Base-by-base conservation (phyloP, 2,888 invertebrate genomes). In the Parelbella ahira region DNA sequence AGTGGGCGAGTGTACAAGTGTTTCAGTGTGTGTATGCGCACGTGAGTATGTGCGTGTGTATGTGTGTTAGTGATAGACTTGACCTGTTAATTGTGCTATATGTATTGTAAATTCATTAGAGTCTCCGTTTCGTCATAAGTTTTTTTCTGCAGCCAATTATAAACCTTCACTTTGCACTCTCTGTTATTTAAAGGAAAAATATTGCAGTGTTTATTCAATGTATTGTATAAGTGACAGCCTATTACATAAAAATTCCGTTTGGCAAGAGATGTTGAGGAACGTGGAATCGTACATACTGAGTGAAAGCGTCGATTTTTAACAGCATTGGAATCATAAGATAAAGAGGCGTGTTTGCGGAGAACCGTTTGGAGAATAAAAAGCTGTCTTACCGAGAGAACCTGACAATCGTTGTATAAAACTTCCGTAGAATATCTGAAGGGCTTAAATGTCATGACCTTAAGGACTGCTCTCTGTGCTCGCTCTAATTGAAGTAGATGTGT, bases 401-500 rank as follows among this genome's bases (percentile, higher is more conserved):
- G 20, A 9, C 23, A 23, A 2, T 29, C 29, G 10, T n/a, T 11
- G 13, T 37, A 37, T n/a, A 29, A 7, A 1, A 9, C 7, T 3
- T 7, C 23, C n/a, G 29, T 38, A 1, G 37, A 15, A 5, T 38
- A 38, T 23, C 37, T 23, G 23, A 29, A 29, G 1, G 21, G 29
- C 10, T 23, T 38, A 5, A 12, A 21, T 1, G 21, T 37, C 13
- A 37, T 37, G 2, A 37, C 37, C 1, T 37, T 28, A 2, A 37
- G 6, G 1, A 37, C n/a, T 5, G 37, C 37, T n/a, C 37, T 28
- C n/a, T 28, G 37, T 1, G 37, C 37, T 4, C 37, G 7, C 4
- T 37, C 37, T 6, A 37, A 8, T 28, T 20, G 7, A 2, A 37
- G 7, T 2, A 37, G 1, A 13, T 21, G 6, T 0, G 37, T 37